Evolutionary conservation across 2,113 vertebrate species (phyloP), one percentile per base, ranked within the genome.

Genomic region (Nannospalax galili): DNA sequence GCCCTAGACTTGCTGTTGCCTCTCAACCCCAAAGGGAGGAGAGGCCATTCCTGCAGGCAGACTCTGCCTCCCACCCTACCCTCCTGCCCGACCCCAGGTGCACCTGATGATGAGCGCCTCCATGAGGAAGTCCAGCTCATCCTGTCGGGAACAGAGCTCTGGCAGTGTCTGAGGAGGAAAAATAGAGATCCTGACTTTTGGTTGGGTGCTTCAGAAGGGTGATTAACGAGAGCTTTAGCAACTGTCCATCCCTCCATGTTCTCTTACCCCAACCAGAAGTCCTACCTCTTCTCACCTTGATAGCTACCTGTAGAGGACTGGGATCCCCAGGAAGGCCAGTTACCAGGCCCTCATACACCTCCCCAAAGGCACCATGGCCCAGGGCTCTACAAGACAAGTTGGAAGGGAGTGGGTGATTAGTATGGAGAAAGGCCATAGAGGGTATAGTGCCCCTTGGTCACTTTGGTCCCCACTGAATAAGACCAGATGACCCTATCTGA

Each of bases 41-140:
- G 22, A 72, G 42, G 79, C 65, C 45, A 17, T 37, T 69, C 20
- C 67, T 62, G 60, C 17, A 42, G 85, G 62, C 40, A 65, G 37
- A 20, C 42, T 37, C 26, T 65, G 40, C 58, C 28, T 77, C 78
- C 74, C 67, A 8, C 35, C 28, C 60, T 28, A 14, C 79, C 42
- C 12, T 20, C 16, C 17, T 17, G 62, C 45, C 82, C 30, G 20
- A 28, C 26, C 74, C 70, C 40, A 42, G 69, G 64, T 22, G 32
- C 96, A 99, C 99, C 99, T 99, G 98, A 99, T 99, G 96, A 99
- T 99, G 95, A 99, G 89, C 0, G 98, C 99, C 98, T 99, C 99
- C 99, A 99, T 99, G 93, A 99, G 98, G 98, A 99, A 99, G 98
- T 99, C 99, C 98, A 99, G 99, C 97, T 99, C 99, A 88, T 99